Percentiles rank a stretch among this genome's conserved stretches.
Conservation (phyloP, 2,113 vertebrate species). For the Thamnaconus septentrionalis region DNA sequence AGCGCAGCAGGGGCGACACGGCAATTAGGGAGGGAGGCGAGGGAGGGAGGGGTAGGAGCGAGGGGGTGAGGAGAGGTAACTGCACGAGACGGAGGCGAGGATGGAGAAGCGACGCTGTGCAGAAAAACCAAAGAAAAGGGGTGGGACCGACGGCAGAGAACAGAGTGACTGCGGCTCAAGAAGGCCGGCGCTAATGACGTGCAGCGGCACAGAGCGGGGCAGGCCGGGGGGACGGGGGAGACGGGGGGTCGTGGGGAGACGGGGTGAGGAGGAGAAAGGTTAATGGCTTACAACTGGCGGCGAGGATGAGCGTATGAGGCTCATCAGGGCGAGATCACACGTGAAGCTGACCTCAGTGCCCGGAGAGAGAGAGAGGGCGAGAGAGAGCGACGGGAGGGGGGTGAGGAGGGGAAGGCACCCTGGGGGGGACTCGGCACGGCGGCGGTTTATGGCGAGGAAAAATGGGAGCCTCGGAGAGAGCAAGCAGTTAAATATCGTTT, state of each 20-base stretch:
- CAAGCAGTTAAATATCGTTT: conserved; percentile 72
- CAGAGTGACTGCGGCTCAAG: background rate
- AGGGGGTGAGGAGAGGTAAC: conserved; percentile 16
- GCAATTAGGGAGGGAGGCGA: conserved; percentile 71
- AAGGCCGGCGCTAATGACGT: conserved; percentile 26
- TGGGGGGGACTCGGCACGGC: conserved; percentile 32
- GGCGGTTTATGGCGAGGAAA: conserved; percentile 15
- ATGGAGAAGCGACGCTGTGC: conserved; percentile 16
- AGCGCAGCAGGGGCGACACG: conserved; percentile 68
- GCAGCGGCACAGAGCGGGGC: conserved; percentile 24
- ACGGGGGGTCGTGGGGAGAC: too few relatives aligned
- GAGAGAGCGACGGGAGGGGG: background rate
- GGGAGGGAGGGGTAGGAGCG: background rate
- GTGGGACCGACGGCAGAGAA: too few relatives aligned
- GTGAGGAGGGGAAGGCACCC: conserved; percentile 34
- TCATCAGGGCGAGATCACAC: conserved; percentile 33
- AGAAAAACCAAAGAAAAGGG: conserved; percentile 16
- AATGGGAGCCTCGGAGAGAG: conserved; percentile 26
- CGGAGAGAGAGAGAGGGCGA: background rate
- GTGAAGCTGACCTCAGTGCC: conserved; percentile 46
- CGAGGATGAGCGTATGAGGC: conserved; percentile 30
- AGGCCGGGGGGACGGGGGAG: background rate
- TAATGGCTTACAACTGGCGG: conserved; percentile 58
- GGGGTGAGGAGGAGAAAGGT: conserved; percentile 42
- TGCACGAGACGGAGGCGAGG: conserved; percentile 23